Percentiles rank a stretch among this genome's conserved stretches.
phyloP scores from a whole-genome alignment of 2,113 vertebrate genomes.

The Zosterops japonicus region DNA sequence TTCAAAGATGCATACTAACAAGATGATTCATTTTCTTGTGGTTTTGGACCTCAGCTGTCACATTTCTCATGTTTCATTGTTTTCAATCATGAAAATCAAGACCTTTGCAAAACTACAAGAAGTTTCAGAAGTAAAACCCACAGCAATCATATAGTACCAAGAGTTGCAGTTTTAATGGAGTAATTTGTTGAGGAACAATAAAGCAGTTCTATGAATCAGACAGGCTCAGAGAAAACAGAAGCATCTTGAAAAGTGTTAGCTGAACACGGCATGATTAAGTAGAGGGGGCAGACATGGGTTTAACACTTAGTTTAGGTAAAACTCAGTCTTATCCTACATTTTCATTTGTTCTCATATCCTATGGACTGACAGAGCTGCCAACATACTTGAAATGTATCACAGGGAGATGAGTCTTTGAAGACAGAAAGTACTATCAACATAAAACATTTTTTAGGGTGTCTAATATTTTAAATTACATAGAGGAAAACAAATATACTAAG shows the following conservation, averaged over 20 bases:
- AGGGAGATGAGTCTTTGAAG: neutral
- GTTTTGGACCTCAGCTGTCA: neutral
- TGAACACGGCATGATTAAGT: neutral
- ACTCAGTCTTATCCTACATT: neutral
- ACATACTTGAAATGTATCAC: neutral
- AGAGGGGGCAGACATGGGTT: neutral
- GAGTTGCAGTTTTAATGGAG: neutral
- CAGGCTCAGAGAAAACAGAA: neutral
- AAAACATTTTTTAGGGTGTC: neutral
- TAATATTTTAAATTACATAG: neutral
- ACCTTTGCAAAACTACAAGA: neutral
- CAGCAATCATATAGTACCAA: neutral
- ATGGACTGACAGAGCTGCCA: neutral
- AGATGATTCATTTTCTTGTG: neutral
- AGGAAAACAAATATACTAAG: neutral
- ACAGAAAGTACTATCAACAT: neutral
- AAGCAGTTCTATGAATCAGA: neutral
- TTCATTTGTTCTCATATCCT: neutral
- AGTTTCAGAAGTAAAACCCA: neutral
- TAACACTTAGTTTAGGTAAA: neutral
- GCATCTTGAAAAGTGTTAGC: neutral
- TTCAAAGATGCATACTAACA: neutral
- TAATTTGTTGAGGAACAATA: neutral
- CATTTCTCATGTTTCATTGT: neutral
- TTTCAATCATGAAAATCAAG: neutral